These are phyloP conservation scores for Liolophura sinensis DNA, from an alignment of 1,140 invertebrate genomes.

Conservation along the genomic window DNA sequence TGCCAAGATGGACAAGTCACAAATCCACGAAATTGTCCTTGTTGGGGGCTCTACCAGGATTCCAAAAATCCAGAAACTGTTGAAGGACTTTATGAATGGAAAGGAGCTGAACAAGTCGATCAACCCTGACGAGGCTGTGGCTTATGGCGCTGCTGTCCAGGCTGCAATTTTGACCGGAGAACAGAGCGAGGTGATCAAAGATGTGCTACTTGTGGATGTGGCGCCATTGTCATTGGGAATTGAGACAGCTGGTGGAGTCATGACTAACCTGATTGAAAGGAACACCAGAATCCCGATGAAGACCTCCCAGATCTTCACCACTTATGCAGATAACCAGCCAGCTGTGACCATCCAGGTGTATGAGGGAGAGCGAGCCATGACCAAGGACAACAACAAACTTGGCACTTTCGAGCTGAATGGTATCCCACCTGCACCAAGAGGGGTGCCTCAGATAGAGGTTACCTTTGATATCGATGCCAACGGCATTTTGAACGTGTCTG, in stretches of 20 bases:
- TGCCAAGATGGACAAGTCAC: slow-evolving; percentile 90
- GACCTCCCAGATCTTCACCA: slow-evolving; percentile 51
- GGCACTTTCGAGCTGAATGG: slow-evolving; percentile 90
- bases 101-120: slow-evolving; percentile 54
- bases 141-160: slow-evolving; percentile 65
- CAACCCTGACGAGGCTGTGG: slow-evolving; percentile 63
- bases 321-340: slow-evolving; percentile 68
- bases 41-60: slow-evolving; percentile 98
- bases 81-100: slow-evolving; percentile 77
- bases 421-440: slow-evolving; percentile 88
- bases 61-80: slow-evolving; percentile 92
- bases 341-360: slow-evolving; percentile 74
- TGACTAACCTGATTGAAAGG: slow-evolving; percentile 62
- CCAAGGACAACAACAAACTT: slow-evolving; percentile 75
- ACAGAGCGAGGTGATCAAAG: slow-evolving; percentile 43
- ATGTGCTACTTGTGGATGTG: slow-evolving; percentile 56
- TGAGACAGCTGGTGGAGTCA: slow-evolving; percentile 71
- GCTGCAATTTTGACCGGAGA: slow-evolving; percentile 59
- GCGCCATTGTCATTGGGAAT: slow-evolving; percentile 55
- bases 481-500: slow-evolving; percentile 56
- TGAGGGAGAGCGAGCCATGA: slow-evolving; percentile 90
- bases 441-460: slow-evolving; percentile 79
- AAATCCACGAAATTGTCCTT: slow-evolving; percentile 93
- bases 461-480: slow-evolving; percentile 68
- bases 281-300: slow-evolving; percentile 56